A percentile compares a stretch with the other conserved stretches of the same genome.
Conservation (phyloP, 2,888 invertebrate genomes). For the Pollenia griseotomentosa region DNA sequence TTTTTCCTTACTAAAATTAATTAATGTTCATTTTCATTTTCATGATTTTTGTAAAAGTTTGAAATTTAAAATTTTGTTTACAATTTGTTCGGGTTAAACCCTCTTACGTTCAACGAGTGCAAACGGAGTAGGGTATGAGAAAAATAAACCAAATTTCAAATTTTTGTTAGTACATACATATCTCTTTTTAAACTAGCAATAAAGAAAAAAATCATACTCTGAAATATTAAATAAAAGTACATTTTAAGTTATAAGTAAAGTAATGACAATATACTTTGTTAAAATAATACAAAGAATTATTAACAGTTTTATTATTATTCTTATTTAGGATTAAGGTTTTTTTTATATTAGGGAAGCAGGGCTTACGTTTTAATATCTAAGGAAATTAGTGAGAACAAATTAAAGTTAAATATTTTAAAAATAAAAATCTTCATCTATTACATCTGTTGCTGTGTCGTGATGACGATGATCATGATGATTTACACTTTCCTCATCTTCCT, state of each 20-base stretch:
- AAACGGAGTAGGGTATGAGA: conserved; percentile 27
- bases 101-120: conserved; percentile 40
- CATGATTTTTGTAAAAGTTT: conserved; percentile 56
- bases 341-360: conserved; percentile 37
- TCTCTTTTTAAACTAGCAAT: conserved; percentile 18
- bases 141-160: conserved; percentile 44
- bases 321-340: conserved; percentile 19
- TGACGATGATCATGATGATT: conserved; percentile 46
- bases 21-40: conserved; percentile 65
- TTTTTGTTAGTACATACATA: conserved; percentile 5
- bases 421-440: conserved; percentile 71
- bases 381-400: conserved; percentile 28
- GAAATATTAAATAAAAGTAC: conserved; percentile 43
- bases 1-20: conserved; percentile 51
- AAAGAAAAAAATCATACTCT: conserved; percentile 41
- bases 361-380: conserved; percentile 5
- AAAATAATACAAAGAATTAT: conserved; percentile 60
- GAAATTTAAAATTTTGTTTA: conserved; percentile 47
- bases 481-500: conserved; percentile 58
- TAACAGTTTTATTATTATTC: conserved; percentile 59
- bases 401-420: conserved; percentile 57
- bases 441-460: conserved; percentile 46
- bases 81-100: conserved; percentile 27
- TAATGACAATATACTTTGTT: conserved; percentile 60
- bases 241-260: conserved; percentile 45